Percentiles rank a stretch among this genome's conserved stretches.
phyloP scores from a whole-genome alignment of 2,888 invertebrate species.

The Orgyia antiqua region DNA sequence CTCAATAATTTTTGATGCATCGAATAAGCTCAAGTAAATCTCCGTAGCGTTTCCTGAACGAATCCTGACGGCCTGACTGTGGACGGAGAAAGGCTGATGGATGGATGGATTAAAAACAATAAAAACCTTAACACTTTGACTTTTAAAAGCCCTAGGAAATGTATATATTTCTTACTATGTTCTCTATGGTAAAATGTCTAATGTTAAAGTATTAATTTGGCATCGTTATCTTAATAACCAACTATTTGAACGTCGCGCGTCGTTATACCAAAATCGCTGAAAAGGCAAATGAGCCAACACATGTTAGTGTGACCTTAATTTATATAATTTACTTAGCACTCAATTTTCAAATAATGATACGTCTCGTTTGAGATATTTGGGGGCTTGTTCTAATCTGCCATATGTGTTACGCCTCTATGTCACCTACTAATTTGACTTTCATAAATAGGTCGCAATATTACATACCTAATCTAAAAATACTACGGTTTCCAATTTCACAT shows the following conservation, averaged over 20 bases:
- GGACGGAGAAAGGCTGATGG: too few species aligned
- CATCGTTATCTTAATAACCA: too few species aligned
- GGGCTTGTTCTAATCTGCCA: slow-evolving; percentile 49
- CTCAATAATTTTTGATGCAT: too few species aligned
- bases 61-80: too few species aligned
- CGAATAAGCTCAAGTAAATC: too few species aligned
- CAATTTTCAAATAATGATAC: slow-evolving; percentile 59
- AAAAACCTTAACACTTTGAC: too few species aligned
- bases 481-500: slow-evolving; percentile 2
- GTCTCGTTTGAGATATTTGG: slow-evolving; percentile 33
- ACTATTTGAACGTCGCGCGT: slow-evolving; percentile 5
- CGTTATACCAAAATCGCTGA: slow-evolving; percentile 10
- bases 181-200: too few species aligned
- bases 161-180: too few species aligned
- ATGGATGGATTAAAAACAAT: too few species aligned
- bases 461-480: slow-evolving; percentile 34
- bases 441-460: slow-evolving; percentile 60
- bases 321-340: slow-evolving; percentile 65
- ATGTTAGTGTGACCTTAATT: slow-evolving; percentile 30
- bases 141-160: too few species aligned
- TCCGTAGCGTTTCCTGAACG: too few species aligned
- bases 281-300: slow-evolving; percentile 19
- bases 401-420: slow-evolving; percentile 61
- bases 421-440: slow-evolving; percentile 67
- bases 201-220: too few species aligned